Evolutionary conservation across 2,113 vertebrate species (phyloP).

Genomic region (Orcinus orca): DNA sequence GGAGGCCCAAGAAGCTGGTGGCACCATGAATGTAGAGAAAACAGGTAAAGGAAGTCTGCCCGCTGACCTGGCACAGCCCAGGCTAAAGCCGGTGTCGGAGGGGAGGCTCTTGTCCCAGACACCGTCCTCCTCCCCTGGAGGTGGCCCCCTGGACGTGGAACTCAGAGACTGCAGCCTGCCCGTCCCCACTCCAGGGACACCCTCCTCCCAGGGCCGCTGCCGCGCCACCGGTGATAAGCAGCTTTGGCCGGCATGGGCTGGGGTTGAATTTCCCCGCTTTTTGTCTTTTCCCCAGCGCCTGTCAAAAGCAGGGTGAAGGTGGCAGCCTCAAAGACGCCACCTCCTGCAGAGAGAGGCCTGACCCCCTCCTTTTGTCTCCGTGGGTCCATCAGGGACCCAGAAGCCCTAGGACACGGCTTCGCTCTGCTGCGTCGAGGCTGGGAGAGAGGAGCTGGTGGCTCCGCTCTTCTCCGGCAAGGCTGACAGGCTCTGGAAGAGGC

Average conservation of each 20-base stretch:
- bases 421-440: neutral
- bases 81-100: neutral
- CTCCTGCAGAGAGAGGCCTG: neutral
- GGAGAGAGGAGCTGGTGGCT: neutral
- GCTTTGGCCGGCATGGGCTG: slow-evolving; percentile 18
- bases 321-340: slow-evolving; percentile 40
- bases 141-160: neutral
- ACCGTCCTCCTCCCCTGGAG: neutral
- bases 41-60: slow-evolving; percentile 74
- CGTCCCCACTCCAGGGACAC: neutral
- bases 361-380: neutral
- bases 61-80: neutral
- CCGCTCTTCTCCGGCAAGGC: neutral
- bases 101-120: neutral
- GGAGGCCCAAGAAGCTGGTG: slow-evolving; percentile 54
- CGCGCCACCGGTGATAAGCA: slow-evolving; percentile 29
- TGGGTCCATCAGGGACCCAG: neutral
- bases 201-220: neutral
- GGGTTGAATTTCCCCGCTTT: slow-evolving; percentile 55
- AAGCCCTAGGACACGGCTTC: neutral
- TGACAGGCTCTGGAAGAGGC: neutral
- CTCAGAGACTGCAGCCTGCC: neutral
- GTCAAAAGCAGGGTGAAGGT: slow-evolving; percentile 37
- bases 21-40: slow-evolving; percentile 81
- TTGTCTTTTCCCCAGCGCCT: slow-evolving; percentile 42